phyloP scores from a whole-genome alignment of 2,888 invertebrate species.

The Lochmaea crataegi region DNA sequence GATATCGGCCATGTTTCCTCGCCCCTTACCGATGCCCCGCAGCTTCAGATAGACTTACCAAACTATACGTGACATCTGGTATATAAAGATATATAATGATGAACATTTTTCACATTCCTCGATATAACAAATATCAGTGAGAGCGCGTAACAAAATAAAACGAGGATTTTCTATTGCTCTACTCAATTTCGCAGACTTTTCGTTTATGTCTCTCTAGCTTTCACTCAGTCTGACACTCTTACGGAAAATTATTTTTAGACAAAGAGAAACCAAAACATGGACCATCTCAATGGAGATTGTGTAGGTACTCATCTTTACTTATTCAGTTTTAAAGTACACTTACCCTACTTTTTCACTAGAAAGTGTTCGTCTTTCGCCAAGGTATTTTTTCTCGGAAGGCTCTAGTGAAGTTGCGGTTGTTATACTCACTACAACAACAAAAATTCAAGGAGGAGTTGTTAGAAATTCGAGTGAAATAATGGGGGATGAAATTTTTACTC shows the following conservation, averaged over 20 bases:
- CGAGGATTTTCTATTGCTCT: not conserved
- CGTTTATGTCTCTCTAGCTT: not conserved
- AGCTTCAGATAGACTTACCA: too few species aligned
- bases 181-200: not conserved
- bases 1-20: too few species aligned
- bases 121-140: too few species aligned
- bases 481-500: too few species aligned
- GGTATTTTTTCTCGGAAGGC: not conserved
- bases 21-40: too few species aligned
- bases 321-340: not conserved
- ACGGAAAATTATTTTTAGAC: not conserved
- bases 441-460: not conserved
- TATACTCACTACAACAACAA: not conserved
- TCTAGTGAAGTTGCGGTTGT: not conserved
- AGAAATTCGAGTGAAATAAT: too few species aligned
- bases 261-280: constrained; percentile 6
- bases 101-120: too few species aligned
- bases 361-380: not conserved
- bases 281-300: constrained; percentile 5
- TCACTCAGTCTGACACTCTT: not conserved
- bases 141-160: not conserved
- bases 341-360: not conserved
- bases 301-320: constrained; percentile 7
- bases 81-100: too few species aligned
- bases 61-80: too few species aligned